Evolutionary conservation across 2,113 vertebrate species (phyloP).

Genomic region (Nibea albiflora): DNA sequence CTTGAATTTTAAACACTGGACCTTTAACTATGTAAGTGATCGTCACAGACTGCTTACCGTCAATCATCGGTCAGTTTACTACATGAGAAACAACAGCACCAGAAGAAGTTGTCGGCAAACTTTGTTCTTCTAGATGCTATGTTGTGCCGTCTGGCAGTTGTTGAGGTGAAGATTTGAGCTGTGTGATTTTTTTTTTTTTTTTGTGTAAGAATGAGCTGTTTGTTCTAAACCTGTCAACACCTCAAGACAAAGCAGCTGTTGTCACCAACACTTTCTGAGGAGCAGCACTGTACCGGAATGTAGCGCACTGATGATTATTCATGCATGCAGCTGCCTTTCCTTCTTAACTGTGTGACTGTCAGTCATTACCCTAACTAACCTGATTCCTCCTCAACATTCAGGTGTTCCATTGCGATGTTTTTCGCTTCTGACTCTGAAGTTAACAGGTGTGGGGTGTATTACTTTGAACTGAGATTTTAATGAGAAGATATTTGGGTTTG

Average conservation of each 20-base stretch:
- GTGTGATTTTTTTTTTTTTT: background rate
- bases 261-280: constrained; percentile 3
- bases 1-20: too few species aligned
- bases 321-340: constrained; percentile 24
- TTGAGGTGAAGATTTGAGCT: background rate
- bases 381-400: constrained; percentile 11
- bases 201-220: constrained; percentile 1
- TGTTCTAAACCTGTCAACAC: constrained; percentile 8
- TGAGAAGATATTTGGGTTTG: constrained; percentile 32
- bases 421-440: constrained; percentile 10
- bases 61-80: background rate
- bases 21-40: background rate
- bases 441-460: constrained; percentile 18
- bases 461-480: constrained; percentile 38
- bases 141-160: background rate
- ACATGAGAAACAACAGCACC: background rate
- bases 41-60: background rate
- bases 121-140: background rate
- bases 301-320: constrained; percentile 17
- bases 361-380: constrained; percentile 22
- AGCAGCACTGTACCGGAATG: background rate
- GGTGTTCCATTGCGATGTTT: background rate
- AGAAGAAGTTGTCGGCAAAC: background rate
- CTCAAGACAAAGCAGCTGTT: constrained; percentile 27
- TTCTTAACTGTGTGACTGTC: constrained; percentile 11